Evolutionary conservation across 2,888 invertebrate genomes (phyloP).

Genomic region (Ptychoptera albimana): DNA sequence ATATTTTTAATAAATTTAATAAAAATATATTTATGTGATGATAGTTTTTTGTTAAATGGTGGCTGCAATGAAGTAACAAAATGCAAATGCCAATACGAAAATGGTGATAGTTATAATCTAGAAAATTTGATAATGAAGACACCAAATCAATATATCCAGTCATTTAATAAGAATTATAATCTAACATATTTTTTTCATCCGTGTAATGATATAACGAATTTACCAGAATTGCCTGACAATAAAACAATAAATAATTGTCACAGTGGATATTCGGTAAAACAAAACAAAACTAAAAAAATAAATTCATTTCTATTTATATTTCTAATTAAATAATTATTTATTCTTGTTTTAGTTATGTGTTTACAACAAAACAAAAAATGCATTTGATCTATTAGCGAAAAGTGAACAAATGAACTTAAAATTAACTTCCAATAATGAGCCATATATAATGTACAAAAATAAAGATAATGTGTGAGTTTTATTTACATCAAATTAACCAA

Average conservation of each 20-base stretch:
- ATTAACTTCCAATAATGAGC: neutral
- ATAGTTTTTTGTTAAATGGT: too few species aligned
- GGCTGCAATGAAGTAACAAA: too few species aligned
- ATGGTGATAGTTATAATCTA: too few species aligned
- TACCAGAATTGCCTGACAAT: neutral
- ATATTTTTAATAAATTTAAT: too few species aligned
- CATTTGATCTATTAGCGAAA: neutral
- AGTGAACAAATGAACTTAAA: neutral
- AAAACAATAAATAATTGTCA: neutral
- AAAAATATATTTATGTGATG: too few species aligned
- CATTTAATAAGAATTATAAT: neutral
- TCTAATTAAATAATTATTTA: neutral
- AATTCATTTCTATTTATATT: neutral
- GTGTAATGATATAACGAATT: neutral
- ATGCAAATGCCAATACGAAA: too few species aligned
- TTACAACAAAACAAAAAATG: neutral
- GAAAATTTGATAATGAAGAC: too few species aligned
- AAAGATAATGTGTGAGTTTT: neutral
- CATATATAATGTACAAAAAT: neutral
- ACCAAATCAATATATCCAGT: too few species aligned
- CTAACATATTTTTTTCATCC: conserved; percentile 1
- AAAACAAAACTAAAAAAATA: too few species aligned
- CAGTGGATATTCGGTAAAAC: conserved; percentile 2
- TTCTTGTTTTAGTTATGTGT: neutral
- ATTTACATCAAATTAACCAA: neutral